Evolutionary conservation across 2,888 invertebrate species (phyloP), one percentile per base, ranked within the genome.

Genomic region (Opisthograptis luteolata): DNA sequence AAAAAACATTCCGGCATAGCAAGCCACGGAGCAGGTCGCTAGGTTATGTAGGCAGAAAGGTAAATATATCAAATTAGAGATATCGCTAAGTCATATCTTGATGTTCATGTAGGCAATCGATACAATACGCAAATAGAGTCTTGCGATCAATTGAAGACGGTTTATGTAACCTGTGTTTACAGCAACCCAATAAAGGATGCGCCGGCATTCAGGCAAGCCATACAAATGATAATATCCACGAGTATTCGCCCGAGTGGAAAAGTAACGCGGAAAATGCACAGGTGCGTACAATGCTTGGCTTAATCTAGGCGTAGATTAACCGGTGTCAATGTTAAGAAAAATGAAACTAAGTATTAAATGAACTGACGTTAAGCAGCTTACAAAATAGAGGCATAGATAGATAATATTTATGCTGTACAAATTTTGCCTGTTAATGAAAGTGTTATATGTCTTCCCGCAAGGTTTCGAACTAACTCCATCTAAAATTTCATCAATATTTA

Each of bases 151-250:
- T 55, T 49, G 45, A 44, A 56, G 52, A 51, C 56, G 42, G 37
- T 31, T 43, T 57, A 53, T 53, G 48, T 61, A 57, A 57, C 40
- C 27, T 25, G 20, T 53, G 50, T 61, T 48, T 58, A 60, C 48
- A 49, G 27, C 48, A 49, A 49, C 54, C 47, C 51, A 55, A 58
- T 60, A 52, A 55, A 34, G 37, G 36, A 58, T 54, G 48, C 48
- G 35, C 37, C 43, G 36, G 35, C 45, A 32, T 52, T 42, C 42
- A 35, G 43, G 46, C 34, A 58, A 60, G 58, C 60, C 60, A 60
- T 56, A 60, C 49, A 56, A 60, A 58, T 60, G 55, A 40, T 42
- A 48, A 48, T 45, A 42, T 35, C 19, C 22, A 28, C 34, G 36
- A 8, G 14, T 46, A 34, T 46, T 22, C 17, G 14, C 43, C 36